Conservation (phyloP, 2,797 vertebrate species). For the Notoglanidium macrostoma region DNA sequence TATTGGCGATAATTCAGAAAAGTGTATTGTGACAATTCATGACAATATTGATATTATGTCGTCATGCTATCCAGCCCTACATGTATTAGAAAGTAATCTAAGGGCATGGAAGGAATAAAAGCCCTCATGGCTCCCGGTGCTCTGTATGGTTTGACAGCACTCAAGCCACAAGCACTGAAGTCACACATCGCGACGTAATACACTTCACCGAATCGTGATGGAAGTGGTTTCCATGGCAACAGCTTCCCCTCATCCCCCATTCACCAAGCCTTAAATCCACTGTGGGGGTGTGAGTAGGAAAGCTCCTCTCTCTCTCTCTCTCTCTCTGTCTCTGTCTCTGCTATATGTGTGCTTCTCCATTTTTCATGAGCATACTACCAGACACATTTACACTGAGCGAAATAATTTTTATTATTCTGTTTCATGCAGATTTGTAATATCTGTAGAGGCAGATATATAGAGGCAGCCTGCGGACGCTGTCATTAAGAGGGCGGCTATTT, state of each 20-base stretch:
- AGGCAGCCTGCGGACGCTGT: neutral
- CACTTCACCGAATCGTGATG: conserved; percentile 75
- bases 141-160: conserved; percentile 27
- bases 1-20: neutral
- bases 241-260: conserved; percentile 80
- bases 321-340: conserved; percentile 32
- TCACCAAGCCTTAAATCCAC: conserved; percentile 78
- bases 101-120: neutral
- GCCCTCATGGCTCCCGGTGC: conserved; percentile 20
- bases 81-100: neutral
- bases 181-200: conserved; percentile 50
- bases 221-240: conserved; percentile 94
- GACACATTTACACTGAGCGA: neutral
- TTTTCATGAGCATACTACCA: conserved; percentile 32
- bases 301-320: conserved; percentile 18
- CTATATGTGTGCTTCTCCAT: conserved; percentile 45
- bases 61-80: neutral
- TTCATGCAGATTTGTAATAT: conserved; percentile 16
- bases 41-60: neutral
- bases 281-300: conserved; percentile 66
- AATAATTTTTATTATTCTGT: conserved; percentile 27
- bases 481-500: neutral
- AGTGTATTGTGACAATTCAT: neutral
- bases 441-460: neutral
- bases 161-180: conserved; percentile 64